Conservation (phyloP, 2,113 vertebrate genomes). For the Ceyx cyanopectus region DNA sequence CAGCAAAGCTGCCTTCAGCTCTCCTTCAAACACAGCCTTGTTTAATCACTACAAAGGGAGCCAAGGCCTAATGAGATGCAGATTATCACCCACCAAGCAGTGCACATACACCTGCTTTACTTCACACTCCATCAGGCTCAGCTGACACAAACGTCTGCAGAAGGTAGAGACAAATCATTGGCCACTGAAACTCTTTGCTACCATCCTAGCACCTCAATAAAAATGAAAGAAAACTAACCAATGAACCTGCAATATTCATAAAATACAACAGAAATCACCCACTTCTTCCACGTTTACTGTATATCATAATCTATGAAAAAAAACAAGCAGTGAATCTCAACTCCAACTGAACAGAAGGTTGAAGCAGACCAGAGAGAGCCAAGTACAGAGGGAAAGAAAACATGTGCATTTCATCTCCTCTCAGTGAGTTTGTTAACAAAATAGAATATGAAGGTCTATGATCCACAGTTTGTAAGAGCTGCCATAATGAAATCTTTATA, state of each 20-base stretch:
- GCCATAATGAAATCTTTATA: neutral
- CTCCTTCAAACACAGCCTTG: neutral
- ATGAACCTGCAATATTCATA: neutral
- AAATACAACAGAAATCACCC: neutral
- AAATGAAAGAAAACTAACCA: neutral
- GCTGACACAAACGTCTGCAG: neutral
- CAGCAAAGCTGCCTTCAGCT: accelerated
- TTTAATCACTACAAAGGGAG: neutral
- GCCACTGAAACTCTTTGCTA: neutral
- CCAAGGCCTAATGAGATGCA: neutral
- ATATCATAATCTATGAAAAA: neutral
- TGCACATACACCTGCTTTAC: neutral
- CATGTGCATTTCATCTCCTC: neutral
- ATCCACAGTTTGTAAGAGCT: neutral
- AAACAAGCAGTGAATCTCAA: neutral
- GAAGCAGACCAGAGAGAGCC: neutral
- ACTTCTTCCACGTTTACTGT: neutral
- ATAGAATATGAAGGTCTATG: neutral
- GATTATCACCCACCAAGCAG: neutral
- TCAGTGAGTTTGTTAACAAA: neutral
- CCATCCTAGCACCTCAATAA: neutral
- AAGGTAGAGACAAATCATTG: accelerated
- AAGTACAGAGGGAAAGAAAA: neutral
- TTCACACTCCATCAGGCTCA: neutral
- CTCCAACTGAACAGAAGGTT: neutral